Evolutionary conservation across 2,888 invertebrate species (phyloP).

Genomic region (Blastobasis adustella): DNA sequence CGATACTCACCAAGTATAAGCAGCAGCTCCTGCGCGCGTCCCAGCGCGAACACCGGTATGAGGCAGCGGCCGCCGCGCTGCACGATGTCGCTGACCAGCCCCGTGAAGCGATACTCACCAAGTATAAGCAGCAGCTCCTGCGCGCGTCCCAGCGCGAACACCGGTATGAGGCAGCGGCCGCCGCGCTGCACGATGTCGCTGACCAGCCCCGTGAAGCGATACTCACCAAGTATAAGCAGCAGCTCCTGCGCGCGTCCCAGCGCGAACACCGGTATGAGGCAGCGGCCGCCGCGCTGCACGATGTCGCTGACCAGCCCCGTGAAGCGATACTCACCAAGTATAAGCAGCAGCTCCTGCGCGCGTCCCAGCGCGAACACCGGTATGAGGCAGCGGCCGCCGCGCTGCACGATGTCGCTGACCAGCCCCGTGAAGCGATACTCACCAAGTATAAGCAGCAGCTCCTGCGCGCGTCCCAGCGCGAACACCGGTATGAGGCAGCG

Average conservation of each 20-base stretch:
- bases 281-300: slow-evolving; percentile 96
- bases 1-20: slow-evolving; percentile 88
- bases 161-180: slow-evolving; percentile 98
- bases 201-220: slow-evolving; percentile 93
- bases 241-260: slow-evolving; percentile 97
- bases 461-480: slow-evolving; percentile 97
- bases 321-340: slow-evolving; percentile 88
- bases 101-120: slow-evolving; percentile 88
- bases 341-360: slow-evolving; percentile 95
- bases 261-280: slow-evolving; percentile 99
- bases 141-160: slow-evolving; percentile 97
- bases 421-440: slow-evolving; percentile 88
- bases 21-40: slow-evolving; percentile 96
- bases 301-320: slow-evolving; percentile 95
- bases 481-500: slow-evolving; percentile 99
- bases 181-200: slow-evolving; percentile 97
- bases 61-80: slow-evolving; percentile 97
- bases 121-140: slow-evolving; percentile 95
- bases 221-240: slow-evolving; percentile 85
- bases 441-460: slow-evolving; percentile 91
- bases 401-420: slow-evolving; percentile 95
- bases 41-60: slow-evolving; percentile 98
- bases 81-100: slow-evolving; percentile 95
- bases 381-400: slow-evolving; percentile 98
- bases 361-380: slow-evolving; percentile 99